phyloP scores from a whole-genome alignment of 2,797 vertebrate genomes.

The Epinephelus malabaricus region DNA sequence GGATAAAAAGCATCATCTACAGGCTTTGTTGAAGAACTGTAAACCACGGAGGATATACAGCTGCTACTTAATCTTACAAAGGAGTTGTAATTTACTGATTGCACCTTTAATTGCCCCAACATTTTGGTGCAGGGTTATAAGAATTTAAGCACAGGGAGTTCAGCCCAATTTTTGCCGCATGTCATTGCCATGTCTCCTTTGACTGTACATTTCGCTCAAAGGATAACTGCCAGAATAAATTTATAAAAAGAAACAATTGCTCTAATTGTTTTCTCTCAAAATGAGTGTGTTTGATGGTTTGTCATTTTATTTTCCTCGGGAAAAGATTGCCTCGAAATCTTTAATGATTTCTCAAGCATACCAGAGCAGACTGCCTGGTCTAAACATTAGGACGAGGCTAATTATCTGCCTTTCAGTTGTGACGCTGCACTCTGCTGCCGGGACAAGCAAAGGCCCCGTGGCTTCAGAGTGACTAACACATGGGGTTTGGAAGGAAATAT shows the following conservation, averaged over 20 bases:
- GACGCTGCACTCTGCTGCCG: constrained; percentile 40
- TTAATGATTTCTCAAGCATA: constrained; percentile 56
- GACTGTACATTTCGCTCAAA: constrained; percentile 3
- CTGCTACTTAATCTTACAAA: not conserved
- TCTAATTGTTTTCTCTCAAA: constrained; percentile 24
- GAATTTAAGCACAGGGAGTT: not conserved
- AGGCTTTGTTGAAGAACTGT: not conserved
- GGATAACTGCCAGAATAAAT: not conserved
- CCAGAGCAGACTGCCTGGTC: constrained; percentile 50
- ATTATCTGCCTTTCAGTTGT: constrained; percentile 50
- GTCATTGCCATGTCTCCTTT: constrained; percentile 3
- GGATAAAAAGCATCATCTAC: not conserved
- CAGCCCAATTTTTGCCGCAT: not conserved
- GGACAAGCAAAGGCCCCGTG: constrained; percentile 31
- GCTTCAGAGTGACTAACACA: constrained; percentile 52
- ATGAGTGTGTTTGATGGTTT: constrained; percentile 39
- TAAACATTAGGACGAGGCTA: constrained; percentile 45
- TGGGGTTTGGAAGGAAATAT: constrained; percentile 50
- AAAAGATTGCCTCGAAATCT: constrained; percentile 49
- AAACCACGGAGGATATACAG: not conserved
- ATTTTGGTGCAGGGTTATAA: not conserved
- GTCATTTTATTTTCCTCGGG: constrained; percentile 44
- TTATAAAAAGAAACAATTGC: constrained; percentile 16
- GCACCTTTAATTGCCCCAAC: not conserved
- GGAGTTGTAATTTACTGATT: not conserved